Evolutionary conservation across 2,113 vertebrate species (phyloP).

Genomic region (Entomyzon cyanotis): DNA sequence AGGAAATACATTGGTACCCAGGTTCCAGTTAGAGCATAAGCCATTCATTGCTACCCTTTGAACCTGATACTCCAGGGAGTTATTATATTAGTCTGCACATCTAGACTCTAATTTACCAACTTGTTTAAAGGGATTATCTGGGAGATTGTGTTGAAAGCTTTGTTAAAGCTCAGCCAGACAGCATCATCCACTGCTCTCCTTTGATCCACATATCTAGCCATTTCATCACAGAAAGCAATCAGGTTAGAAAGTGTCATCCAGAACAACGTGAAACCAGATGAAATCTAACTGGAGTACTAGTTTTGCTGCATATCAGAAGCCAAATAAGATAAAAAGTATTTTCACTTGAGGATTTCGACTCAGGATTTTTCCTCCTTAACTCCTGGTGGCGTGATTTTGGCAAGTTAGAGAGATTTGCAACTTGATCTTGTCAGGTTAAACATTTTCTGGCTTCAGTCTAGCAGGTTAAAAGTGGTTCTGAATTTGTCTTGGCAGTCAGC

Average conservation of each 20-base stretch:
- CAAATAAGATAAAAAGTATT: neutral
- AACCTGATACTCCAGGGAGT: neutral
- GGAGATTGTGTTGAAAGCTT: neutral
- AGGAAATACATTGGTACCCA: neutral
- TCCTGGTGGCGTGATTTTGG: neutral
- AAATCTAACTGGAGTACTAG: neutral
- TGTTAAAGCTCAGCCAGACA: neutral
- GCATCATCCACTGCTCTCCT: neutral
- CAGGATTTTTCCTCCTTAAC: neutral
- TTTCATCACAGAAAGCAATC: neutral
- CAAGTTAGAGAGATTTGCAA: neutral
- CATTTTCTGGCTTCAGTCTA: slow-evolving; percentile 9
- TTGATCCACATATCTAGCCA: neutral
- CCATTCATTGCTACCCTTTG: neutral
- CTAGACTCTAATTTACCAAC: neutral
- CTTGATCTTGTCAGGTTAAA: slow-evolving; percentile 33
- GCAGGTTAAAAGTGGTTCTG: slow-evolving; percentile 28
- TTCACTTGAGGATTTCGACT: neutral
- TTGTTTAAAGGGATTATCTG: neutral
- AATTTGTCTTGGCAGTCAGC: neutral
- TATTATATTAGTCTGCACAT: neutral
- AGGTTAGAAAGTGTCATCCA: neutral
- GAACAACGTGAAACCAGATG: neutral
- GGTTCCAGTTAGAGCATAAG: neutral
- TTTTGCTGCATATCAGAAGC: neutral